Evolutionary conservation across 64 coral and sea anemone species (phyloP), one percentile per base, ranked within the genome.

Genomic region (Pocillopora verrucosa): DNA sequence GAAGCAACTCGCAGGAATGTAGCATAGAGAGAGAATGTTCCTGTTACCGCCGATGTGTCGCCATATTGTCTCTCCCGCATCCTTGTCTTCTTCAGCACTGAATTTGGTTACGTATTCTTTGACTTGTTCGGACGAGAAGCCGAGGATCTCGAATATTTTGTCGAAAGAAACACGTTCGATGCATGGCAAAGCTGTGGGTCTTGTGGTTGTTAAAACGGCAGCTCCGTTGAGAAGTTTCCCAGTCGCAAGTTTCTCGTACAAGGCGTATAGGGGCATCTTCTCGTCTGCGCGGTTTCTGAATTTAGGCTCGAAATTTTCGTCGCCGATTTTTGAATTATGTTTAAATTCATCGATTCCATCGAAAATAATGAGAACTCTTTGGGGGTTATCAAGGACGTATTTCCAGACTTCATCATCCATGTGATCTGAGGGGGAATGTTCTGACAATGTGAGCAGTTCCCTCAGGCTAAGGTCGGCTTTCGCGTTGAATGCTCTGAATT

Each of bases 1-100:
- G 35, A 91, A 88, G 57, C 93, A 87, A 58, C 82, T 88, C 15
- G 83, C 72, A 35, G 93, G 93, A 74, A 95, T 76, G 51, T 95
- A 91, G 37, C 93, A 95, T n/a, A 95, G 65, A 37, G 82, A 80
- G 9, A 87, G 72, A 11, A 95, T 36, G 73, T 95, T 90, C 4
- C 61, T 17, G 38, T 87, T 87, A 11, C 10, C 20, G 14, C 65
- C 22, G 45, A 95, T 88, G 16, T 75, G 60, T 17, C 75, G 56
- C 76, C 57, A 88, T 24, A 51, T 15, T 37, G 26, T 35, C 13
- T 68, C 73, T 1, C 9, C 4, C 10, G 11, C 3, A 59, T 79
- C 45, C 59, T 38, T n/a, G 20, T 74, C 16, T 65, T 89, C 87
- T 13, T 88, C 16, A 13, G 58, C 56, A n/a, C n/a, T n/a, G 69